Evolutionary conservation across 2,113 vertebrate genomes (phyloP).

Genomic region (Zosterops borbonicus): DNA sequence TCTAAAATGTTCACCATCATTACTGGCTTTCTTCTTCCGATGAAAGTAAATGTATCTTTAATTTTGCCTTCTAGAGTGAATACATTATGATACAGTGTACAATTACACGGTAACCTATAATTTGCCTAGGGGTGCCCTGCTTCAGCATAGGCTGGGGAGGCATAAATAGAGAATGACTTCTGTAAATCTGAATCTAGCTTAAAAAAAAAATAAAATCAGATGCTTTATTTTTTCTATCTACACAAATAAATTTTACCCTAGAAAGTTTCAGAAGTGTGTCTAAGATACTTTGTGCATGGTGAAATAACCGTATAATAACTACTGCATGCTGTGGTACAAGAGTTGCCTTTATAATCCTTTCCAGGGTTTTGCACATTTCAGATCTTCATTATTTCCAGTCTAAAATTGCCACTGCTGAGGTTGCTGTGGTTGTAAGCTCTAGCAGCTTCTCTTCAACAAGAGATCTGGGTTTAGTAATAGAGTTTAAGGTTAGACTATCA

Average conservation of each 20-base stretch:
- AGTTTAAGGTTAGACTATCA: background rate
- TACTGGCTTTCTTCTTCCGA: constrained; percentile 26
- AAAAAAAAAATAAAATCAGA: background rate
- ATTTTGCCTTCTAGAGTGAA: constrained; percentile 17
- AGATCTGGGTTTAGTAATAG: background rate
- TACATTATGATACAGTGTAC: background rate
- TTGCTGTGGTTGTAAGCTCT: background rate
- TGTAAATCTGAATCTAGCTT: background rate
- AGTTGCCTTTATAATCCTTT: background rate
- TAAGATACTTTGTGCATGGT: background rate
- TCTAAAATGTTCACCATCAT: constrained; percentile 11
- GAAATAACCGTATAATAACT: background rate
- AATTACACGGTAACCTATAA: constrained; percentile 8
- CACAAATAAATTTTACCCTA: background rate
- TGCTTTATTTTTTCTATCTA: background rate
- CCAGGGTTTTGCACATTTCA: background rate
- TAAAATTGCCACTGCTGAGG: background rate
- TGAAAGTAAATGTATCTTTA: constrained; percentile 30
- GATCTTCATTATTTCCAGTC: background rate
- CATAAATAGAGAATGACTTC: background rate
- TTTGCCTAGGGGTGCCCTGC: background rate
- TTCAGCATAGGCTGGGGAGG: background rate
- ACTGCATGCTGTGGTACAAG: background rate
- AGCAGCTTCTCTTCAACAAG: background rate
- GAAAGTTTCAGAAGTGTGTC: background rate